Conservation (phyloP, 2,888 invertebrate species). For the Cetonia aurata region DNA sequence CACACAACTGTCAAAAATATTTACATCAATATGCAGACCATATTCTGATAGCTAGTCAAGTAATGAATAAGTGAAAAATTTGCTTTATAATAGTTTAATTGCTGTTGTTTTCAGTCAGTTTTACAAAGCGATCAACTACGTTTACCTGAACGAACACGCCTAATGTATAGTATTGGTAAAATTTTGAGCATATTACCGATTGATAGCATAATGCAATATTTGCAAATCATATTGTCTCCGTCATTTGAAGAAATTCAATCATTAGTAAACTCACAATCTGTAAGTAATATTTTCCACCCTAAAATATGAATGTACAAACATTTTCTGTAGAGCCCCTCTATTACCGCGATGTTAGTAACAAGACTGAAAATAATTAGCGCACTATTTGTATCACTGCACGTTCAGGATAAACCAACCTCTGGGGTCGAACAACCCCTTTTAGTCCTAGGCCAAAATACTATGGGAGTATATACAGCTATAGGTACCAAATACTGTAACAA, state of each 20-base stretch:
- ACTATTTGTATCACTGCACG: constrained; percentile 72
- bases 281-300: constrained; percentile 57
- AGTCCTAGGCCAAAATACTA: constrained; percentile 72
- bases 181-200: constrained; percentile 77
- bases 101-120: constrained; percentile 64
- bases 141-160: constrained; percentile 76
- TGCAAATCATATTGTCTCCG: constrained; percentile 78
- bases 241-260: constrained; percentile 74
- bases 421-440: constrained; percentile 69
- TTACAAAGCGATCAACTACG: constrained; percentile 72
- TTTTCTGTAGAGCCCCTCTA: constrained; percentile 66
- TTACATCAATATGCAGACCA: constrained; percentile 83
- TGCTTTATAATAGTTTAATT: constrained; percentile 7
- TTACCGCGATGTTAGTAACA: constrained; percentile 70
- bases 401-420: constrained; percentile 48
- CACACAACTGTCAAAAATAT: constrained; percentile 82
- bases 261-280: constrained; percentile 68
- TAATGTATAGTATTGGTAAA: constrained; percentile 84
- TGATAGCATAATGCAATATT: constrained; percentile 75
- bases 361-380: constrained; percentile 77
- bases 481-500: constrained; percentile 75
- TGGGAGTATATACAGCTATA: constrained; percentile 74
- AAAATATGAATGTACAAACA: constrained; percentile 9
- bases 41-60: constrained; percentile 79
- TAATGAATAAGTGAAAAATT: constrained; percentile 53